These are phyloP conservation scores for Philonicus albiceps DNA, from an alignment of 2,888 invertebrate genomes.

Conservation along the genomic window DNA sequence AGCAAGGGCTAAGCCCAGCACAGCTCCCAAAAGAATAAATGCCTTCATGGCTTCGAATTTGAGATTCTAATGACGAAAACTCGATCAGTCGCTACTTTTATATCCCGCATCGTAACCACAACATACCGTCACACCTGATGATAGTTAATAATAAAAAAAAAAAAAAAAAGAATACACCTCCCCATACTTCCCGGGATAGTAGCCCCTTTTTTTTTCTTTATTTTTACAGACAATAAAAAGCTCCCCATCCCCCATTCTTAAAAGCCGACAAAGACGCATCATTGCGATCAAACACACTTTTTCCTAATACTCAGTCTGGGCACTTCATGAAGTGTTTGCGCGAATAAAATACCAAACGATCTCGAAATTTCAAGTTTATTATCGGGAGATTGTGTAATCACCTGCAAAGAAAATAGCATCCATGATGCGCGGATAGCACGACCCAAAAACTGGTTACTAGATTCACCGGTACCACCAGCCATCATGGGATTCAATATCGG, in stretches of 20 bases:
- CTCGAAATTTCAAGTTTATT: background rate
- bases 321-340: background rate
- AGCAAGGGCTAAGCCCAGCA: background rate
- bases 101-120: background rate
- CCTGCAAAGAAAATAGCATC: background rate
- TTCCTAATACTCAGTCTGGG: background rate
- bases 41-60: conserved; percentile 7
- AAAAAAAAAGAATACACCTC: background rate
- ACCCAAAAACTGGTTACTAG: background rate
- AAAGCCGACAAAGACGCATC: background rate
- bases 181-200: background rate
- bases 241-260: background rate
- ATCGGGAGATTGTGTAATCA: background rate
- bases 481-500: background rate
- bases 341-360: background rate
- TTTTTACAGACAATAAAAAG: background rate
- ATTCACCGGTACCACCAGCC: background rate
- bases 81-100: background rate
- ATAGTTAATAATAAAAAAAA: background rate
- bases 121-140: background rate
- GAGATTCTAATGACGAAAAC: background rate
- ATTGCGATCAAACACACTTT: background rate
- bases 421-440: background rate
- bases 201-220: background rate
- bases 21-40: background rate